phyloP scores from a whole-genome alignment of 2,797 vertebrate species.

The Tokudaia tokunoshimensis region DNA sequence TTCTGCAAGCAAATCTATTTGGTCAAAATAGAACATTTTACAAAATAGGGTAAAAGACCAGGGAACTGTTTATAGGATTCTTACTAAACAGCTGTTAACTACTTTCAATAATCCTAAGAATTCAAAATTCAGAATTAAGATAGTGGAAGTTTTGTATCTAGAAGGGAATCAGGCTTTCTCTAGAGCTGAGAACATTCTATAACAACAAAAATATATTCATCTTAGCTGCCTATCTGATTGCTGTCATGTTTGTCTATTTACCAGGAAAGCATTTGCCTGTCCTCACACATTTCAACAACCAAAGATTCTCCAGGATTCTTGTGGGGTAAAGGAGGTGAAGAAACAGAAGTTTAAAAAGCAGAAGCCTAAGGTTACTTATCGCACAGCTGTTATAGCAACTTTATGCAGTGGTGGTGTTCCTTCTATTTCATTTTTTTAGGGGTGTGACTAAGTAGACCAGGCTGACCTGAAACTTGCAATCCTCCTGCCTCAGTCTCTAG shows the following conservation, averaged over 20 bases:
- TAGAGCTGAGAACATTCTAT: neutral
- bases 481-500: neutral
- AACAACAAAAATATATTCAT: neutral
- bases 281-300: neutral
- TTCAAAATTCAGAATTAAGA: neutral
- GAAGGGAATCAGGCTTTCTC: neutral
- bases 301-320: neutral
- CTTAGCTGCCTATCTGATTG: neutral
- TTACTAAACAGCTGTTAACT: neutral
- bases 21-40: neutral
- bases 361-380: neutral
- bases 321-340: neutral
- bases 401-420: fast-evolving
- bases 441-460: neutral
- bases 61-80: neutral
- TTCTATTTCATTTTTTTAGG: neutral
- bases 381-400: neutral
- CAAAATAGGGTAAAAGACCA: neutral
- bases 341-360: neutral
- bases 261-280: neutral
- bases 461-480: neutral
- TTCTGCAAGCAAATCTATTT: neutral
- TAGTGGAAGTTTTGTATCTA: neutral
- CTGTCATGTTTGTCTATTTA: neutral
- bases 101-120: neutral